Conservation (phyloP, 2,113 vertebrate genomes). For the Carettochelys insculpta region DNA sequence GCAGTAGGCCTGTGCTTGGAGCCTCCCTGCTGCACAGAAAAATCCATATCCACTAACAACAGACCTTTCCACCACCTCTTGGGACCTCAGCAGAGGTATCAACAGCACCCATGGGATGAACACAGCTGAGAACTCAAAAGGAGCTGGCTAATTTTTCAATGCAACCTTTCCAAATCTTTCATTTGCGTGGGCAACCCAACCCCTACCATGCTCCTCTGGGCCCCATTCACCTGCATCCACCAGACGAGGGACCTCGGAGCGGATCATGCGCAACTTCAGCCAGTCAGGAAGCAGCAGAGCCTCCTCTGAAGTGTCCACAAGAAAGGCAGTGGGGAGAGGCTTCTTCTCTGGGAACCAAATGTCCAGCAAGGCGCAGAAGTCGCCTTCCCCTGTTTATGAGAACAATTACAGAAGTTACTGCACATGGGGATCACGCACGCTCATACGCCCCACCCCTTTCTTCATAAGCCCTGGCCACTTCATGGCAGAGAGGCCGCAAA, state of each 20-base stretch:
- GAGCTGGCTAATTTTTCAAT: neutral
- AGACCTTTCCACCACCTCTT: neutral
- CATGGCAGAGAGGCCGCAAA: neutral
- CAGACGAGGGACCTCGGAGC: slow-evolving; percentile 92
- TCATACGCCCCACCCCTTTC: neutral
- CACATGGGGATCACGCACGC: neutral
- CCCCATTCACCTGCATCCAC: slow-evolving; percentile 88
- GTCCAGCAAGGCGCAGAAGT: slow-evolving; percentile 89
- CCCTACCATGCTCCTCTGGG: neutral
- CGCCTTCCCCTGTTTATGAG: slow-evolving; percentile 81
- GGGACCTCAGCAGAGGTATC: neutral
- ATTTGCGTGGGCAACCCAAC: neutral
- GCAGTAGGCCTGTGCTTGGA: neutral
- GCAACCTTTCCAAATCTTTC: neutral
- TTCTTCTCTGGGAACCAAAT: slow-evolving; percentile 98
- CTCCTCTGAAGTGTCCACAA: slow-evolving; percentile 97
- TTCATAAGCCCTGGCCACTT: neutral
- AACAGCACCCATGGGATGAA: neutral
- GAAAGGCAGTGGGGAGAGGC: slow-evolving; percentile 94
- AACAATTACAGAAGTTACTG: neutral
- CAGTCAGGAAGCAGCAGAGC: slow-evolving; percentile 95
- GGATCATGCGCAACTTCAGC: slow-evolving; percentile 97
- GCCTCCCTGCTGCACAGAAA: neutral
- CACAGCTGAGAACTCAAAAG: neutral
- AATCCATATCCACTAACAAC: neutral